A percentile compares a stretch with the other conserved stretches of the same genome.
These are phyloP conservation scores for Osmoderma eremita DNA, from an alignment of 2,888 invertebrate genomes.

Conservation along the genomic window DNA sequence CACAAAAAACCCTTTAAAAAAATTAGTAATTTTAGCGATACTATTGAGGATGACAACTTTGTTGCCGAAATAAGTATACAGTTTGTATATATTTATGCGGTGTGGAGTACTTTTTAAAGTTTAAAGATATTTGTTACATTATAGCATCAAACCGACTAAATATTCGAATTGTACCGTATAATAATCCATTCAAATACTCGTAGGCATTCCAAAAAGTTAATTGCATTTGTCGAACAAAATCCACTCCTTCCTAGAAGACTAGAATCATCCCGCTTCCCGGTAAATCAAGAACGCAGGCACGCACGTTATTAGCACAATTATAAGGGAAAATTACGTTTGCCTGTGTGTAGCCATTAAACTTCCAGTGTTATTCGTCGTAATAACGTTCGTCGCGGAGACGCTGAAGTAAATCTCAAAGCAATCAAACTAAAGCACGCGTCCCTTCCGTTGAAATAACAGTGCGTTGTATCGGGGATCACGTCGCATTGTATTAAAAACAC, in stretches of 20 bases:
- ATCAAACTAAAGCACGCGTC: not conserved
- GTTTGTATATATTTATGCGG: no score
- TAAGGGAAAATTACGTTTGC: constrained; percentile 21
- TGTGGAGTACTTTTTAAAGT: no score
- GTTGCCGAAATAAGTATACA: no score
- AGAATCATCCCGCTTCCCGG: not conserved
- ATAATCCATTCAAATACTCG: no score
- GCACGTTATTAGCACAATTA: constrained; percentile 16
- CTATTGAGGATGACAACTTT: no score
- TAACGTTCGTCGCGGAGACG: not conserved
- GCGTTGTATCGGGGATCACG: not conserved
- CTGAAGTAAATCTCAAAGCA: constrained; percentile 19
- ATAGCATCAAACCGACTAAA: no score
- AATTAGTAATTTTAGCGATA: no score
- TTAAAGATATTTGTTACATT: no score
- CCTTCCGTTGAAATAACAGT: constrained; percentile 21
- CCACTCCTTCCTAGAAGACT: not conserved
- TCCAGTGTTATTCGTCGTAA: constrained; percentile 14
- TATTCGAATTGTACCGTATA: no score
- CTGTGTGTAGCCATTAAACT: constrained; percentile 6
- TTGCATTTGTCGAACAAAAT: not conserved
- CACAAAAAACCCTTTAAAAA: no score
- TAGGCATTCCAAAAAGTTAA: not conserved
- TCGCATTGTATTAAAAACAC: constrained; percentile 24
- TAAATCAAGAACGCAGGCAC: not conserved